phyloP scores from a whole-genome alignment of 2,113 vertebrate genomes.

The Carettochelys insculpta region DNA sequence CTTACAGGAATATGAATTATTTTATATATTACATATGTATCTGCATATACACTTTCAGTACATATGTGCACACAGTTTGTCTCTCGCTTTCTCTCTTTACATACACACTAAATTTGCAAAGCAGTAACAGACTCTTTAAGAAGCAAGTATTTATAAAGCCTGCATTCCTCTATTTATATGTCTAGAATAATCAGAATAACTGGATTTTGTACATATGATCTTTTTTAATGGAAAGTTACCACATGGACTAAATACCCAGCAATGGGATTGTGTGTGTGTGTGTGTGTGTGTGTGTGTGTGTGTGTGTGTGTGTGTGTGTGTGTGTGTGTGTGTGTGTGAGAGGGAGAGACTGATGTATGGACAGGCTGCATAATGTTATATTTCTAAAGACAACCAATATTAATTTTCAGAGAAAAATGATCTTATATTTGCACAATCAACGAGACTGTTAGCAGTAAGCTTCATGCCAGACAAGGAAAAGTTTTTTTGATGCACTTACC shows the following conservation, averaged over 20 bases:
- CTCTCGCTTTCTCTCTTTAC: neutral
- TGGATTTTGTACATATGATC: slow-evolving; percentile 69
- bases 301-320: slow-evolving; percentile 48
- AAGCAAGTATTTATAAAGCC: slow-evolving; percentile 29
- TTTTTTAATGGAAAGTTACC: slow-evolving; percentile 68
- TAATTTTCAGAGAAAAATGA: slow-evolving; percentile 68
- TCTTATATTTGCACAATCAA: slow-evolving; percentile 70
- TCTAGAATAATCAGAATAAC: slow-evolving; percentile 64
- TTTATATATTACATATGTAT: slow-evolving; percentile 41
- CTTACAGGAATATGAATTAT: slow-evolving; percentile 68
- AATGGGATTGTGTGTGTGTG: slow-evolving; percentile 68
- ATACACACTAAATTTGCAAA: neutral
- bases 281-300: slow-evolving; percentile 70
- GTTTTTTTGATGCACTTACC: slow-evolving; percentile 31
- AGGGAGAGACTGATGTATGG: too few relatives aligned
- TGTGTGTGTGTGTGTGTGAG: too few relatives aligned
- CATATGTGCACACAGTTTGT: slow-evolving; percentile 39
- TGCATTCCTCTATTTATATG: slow-evolving; percentile 19
- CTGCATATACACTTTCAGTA: slow-evolving; percentile 10
- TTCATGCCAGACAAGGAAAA: slow-evolving; percentile 54
- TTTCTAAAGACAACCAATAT: slow-evolving; percentile 64
- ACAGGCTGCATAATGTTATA: slow-evolving; percentile 35
- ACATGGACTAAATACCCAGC: slow-evolving; percentile 59
- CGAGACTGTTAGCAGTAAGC: slow-evolving; percentile 72
- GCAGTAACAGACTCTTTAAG: slow-evolving; percentile 43